Conservation (phyloP, 2,113 vertebrate genomes). For the Sylvietta virens region DNA sequence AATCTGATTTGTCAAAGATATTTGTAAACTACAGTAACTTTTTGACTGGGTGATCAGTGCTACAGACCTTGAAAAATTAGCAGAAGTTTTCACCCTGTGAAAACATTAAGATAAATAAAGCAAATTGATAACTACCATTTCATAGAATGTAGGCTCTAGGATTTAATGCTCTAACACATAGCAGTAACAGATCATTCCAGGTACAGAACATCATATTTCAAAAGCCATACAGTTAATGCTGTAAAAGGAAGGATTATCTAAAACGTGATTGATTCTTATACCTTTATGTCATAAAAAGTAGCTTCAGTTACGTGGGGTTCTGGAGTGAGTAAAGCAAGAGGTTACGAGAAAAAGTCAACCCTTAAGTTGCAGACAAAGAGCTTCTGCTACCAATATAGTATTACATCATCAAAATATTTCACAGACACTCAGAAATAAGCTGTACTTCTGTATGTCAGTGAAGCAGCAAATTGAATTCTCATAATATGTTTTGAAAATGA, state of each 20-base stretch:
- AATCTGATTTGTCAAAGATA: background rate
- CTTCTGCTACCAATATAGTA: background rate
- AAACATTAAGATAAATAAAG: slow-evolving; percentile 23
- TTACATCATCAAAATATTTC: slow-evolving; percentile 42
- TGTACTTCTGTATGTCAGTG: slow-evolving; percentile 68
- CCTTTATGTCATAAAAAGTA: background rate
- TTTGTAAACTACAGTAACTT: background rate
- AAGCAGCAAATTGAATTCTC: slow-evolving; percentile 88
- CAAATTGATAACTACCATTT: slow-evolving; percentile 36
- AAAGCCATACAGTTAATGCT: background rate
- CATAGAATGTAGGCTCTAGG: background rate
- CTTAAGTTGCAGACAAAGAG: slow-evolving; percentile 63
- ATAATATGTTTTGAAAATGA: slow-evolving; percentile 78
- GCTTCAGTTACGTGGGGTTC: background rate
- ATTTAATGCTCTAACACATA: background rate
- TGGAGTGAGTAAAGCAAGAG: slow-evolving; percentile 1
- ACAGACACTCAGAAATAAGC: slow-evolving; percentile 55
- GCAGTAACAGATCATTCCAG: background rate
- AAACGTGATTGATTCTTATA: background rate
- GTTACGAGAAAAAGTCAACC: slow-evolving; percentile 25
- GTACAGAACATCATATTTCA: background rate
- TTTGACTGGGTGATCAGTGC: background rate
- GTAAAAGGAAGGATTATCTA: background rate
- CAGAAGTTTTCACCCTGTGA: slow-evolving; percentile 10
- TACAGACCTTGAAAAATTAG: slow-evolving; percentile 13